Evolutionary conservation across 2,113 vertebrate genomes (phyloP), one percentile per base, ranked within the genome.

Genomic region (Leucoraja erinaceus): DNA sequence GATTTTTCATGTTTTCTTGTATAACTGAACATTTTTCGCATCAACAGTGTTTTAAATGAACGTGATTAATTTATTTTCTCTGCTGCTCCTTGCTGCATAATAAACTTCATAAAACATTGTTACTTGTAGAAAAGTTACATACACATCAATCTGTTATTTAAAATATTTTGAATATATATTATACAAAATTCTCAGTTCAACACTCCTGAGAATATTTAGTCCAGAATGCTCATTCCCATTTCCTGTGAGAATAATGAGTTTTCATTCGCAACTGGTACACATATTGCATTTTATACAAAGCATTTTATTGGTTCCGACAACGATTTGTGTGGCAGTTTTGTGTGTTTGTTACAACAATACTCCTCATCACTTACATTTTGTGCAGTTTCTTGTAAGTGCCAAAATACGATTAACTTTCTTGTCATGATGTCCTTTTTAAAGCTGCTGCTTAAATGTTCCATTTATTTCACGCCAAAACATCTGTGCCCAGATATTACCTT

Each of bases 121-220:
- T 63, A 91, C 38, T 74, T 91, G 38, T 72, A 91, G 90, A 91
- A 38, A 91, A 70, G 22, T 74, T 11, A 14, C 59, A n/a, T 68
- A 70, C n/a, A 88, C 1, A 18, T 88, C 38, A 74, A 70, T 25
- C 20, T 68, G 20, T 3, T 25, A 91, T 91, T 72, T 91, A 91
- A 68, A 91, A 72, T 72, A 72, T 72, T 38, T 91, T 91, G 88
- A 72, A 47, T 72, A 70, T 70, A 38, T 91, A 70, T 25, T 72
- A 18, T 47, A 91, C 68, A 91, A 31, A 91, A 54, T 47, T 91
- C 38, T 31, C 90, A 14, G 61, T 31, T 68, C 25, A 91, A 33
- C 14, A 7, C 66, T 72, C 0, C 33, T 20, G 61, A 88, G 59
- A 68, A 12, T 38, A 68, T 11, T 66, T 47, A 74, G 10, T 72